Conservation (phyloP, 37 sponge, comb jelly and placozoan genomes). For the Eunapius fragilis region DNA sequence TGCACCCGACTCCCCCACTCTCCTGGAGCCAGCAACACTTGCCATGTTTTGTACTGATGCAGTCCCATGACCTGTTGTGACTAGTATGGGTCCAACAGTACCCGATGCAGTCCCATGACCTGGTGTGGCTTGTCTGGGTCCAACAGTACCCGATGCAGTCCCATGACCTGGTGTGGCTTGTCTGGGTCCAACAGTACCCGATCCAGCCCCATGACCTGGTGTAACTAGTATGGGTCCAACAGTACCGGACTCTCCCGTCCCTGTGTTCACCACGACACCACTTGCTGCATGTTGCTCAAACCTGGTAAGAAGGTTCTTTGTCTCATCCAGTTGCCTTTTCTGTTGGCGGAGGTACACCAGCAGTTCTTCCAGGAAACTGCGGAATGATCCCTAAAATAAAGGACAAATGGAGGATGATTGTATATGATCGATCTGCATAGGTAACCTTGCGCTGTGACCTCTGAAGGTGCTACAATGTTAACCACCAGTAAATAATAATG, state of each 20-base stretch:
- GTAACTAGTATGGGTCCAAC: conserved; percentile 1
- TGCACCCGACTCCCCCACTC: conserved; percentile 32
- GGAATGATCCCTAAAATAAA: conserved; percentile 36
- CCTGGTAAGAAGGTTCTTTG: conserved; percentile 34
- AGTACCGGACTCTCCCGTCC: conserved; percentile 38
- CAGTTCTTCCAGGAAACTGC: conserved; percentile 69
- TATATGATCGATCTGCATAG: too few relatives aligned
- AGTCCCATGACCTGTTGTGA: background rate
- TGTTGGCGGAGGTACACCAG: conserved; percentile 70
- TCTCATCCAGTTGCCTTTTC: conserved; percentile 69
- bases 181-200: conserved; percentile 28
- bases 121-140: background rate
- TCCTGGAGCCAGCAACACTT: background rate
- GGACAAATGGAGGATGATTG: background rate
- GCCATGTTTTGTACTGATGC: background rate
- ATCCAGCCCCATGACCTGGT: background rate
- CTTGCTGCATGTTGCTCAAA: conserved; percentile 14
- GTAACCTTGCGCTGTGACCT: too few relatives aligned
- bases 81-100: conserved; percentile 21
- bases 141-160: conserved; percentile 32
- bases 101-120: conserved; percentile 21
- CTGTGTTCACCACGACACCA: background rate
- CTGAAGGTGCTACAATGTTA: too few relatives aligned
- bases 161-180: background rate
- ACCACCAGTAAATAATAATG: too few relatives aligned